Conservation (phyloP, 2,888 invertebrate genomes). For the Coelopa pilipes region DNA sequence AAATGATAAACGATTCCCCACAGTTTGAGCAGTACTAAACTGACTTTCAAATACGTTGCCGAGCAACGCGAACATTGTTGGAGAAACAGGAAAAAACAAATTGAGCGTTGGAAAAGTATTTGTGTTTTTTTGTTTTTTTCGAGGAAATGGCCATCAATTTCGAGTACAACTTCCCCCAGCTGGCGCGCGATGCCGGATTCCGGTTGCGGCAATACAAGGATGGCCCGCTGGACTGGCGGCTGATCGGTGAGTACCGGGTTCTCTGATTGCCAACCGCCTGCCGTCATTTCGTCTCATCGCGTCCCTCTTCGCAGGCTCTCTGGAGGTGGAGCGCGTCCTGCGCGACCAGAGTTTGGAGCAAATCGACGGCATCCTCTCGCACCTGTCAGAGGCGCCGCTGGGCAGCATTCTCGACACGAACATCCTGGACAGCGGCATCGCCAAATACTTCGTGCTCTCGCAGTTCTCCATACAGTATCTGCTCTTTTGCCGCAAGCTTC, state of each 20-base stretch:
- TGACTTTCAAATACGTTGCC: too few relatives aligned
- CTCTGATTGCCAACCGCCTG: too few relatives aligned
- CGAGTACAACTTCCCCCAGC: slow-evolving; percentile 60
- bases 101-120: too few relatives aligned
- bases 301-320: slow-evolving; percentile 56
- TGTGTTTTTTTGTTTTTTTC: too few relatives aligned
- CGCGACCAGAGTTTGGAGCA: slow-evolving; percentile 62
- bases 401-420: slow-evolving; percentile 59
- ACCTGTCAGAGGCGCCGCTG: slow-evolving; percentile 63
- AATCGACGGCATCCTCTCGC: slow-evolving; percentile 57
- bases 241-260: slow-evolving; percentile 55
- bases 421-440: slow-evolving; percentile 64
- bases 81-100: too few relatives aligned
- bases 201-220: slow-evolving; percentile 59
- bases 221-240: slow-evolving; percentile 63
- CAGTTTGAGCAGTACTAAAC: too few relatives aligned
- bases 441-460: slow-evolving; percentile 63
- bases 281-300: too few relatives aligned
- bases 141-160: not conserved
- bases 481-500: slow-evolving; percentile 62
- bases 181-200: slow-evolving; percentile 64
- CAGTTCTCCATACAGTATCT: slow-evolving; percentile 64
- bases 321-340: slow-evolving; percentile 62
- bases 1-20: too few relatives aligned
- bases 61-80: too few relatives aligned